These are phyloP conservation scores for Catocala fraxini DNA, from an alignment of 2,888 invertebrate genomes.

Conservation along the genomic window DNA sequence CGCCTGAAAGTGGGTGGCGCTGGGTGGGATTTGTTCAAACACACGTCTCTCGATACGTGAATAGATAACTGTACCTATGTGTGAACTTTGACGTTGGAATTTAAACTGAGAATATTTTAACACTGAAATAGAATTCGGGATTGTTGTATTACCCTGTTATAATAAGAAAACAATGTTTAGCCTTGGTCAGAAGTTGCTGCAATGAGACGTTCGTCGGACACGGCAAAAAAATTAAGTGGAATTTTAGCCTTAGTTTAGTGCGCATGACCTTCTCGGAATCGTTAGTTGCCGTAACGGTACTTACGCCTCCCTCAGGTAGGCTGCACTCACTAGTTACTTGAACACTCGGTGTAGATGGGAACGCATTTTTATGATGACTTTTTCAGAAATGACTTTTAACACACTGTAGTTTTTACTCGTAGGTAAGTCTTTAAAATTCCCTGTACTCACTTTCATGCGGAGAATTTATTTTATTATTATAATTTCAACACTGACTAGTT, in stretches of 20 bases:
- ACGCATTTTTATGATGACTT: constrained; percentile 41
- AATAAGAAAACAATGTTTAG: constrained; percentile 42
- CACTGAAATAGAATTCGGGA: constrained; percentile 22
- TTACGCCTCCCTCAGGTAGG: constrained; percentile 74
- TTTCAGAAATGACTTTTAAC: constrained; percentile 27
- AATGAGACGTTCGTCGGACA: constrained; percentile 52
- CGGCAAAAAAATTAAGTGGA: constrained; percentile 77
- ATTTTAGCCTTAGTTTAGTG: constrained; percentile 75
- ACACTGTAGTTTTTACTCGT: constrained; percentile 29
- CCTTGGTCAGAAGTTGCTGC: constrained; percentile 55
- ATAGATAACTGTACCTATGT: constrained; percentile 40
- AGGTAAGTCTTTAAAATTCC: constrained; percentile 19
- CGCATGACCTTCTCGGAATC: constrained; percentile 85
- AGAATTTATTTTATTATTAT: no score
- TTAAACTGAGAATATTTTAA: constrained; percentile 34
- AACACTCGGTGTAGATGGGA: constrained; percentile 31
- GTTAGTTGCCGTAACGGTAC: constrained; percentile 82
- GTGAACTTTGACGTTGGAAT: constrained; percentile 63
- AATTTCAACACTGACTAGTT: no score
- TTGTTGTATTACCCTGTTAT: constrained; percentile 14
- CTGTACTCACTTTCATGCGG: neutral
- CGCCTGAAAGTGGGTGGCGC: constrained; percentile 70
- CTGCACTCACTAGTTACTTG: constrained; percentile 49
- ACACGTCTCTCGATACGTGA: constrained; percentile 45
- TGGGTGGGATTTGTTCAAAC: constrained; percentile 62